Base-by-base conservation (phyloP, 2,888 invertebrate genomes). In the Clostera curtula region DNA sequence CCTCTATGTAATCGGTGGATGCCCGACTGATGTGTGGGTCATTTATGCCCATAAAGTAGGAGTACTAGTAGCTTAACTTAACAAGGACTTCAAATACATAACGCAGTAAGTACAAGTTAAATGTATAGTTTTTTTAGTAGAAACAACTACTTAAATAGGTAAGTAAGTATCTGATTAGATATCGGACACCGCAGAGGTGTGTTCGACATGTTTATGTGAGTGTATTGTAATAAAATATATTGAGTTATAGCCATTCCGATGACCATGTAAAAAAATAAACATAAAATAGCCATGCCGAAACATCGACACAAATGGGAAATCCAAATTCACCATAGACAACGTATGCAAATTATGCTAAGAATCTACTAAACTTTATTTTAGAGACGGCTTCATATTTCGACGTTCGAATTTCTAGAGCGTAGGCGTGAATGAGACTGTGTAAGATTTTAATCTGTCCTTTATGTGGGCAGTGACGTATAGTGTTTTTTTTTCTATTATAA, bases 391-490 rank as follows among this genome's bases (percentile, higher is more conserved):
- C 58, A 63, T 63, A 67, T 68, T 71, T 61, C 44, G 38, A 29
- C 14, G 35, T 40, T 49, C 59, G 65, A 61, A 61, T 58, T 65
- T 68, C 59, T 69, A 64, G 57, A 68, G 73, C 70, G 82, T 80
- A 64, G 80, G 80, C 64, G 75, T 61, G 72, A 76, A 73, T 71
- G 73, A 66, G 49, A 47, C 40, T 63, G 52, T 65, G 53, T 66
- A 69, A 75, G 72, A 75, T 74, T 73, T 67, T 69, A 75, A 74
- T 75, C 75, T 58, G 63, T 64, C 63, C 50, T 52, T 56, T 55
- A 60, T 65, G 71, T 67, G 73, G 82, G 80, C 43, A 63, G 69
- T 72, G 70, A 83, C 61, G 71, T 77, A 80, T 79, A 49, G 60
- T n/a, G n/a, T 50, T 56, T 57, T 62, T 68, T 67, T 59, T 58